A percentile compares a stretch with the other conserved stretches of the same genome.
These are phyloP conservation scores for Cordilura impudica DNA, from an alignment of 2,888 invertebrate genomes.

Conservation along the genomic window DNA sequence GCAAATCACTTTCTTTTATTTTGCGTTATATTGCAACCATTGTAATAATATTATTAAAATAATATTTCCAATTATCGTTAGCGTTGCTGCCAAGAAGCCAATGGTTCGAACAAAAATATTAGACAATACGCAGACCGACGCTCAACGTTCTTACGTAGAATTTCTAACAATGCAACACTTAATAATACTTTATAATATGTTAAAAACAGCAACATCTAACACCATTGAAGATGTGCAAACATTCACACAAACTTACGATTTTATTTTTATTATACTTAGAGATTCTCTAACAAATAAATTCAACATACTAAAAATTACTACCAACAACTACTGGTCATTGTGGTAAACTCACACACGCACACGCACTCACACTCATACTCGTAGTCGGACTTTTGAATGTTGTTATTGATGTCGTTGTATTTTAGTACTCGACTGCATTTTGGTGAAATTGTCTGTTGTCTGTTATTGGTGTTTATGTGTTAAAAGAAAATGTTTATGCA, in stretches of 20 bases:
- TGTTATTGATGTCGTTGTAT: constrained; percentile 5
- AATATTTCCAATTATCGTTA: constrained; percentile 30
- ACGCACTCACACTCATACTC: not conserved
- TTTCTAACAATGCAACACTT: constrained; percentile 33
- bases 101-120: constrained; percentile 54
- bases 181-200: constrained; percentile 41
- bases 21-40: too few relatives aligned
- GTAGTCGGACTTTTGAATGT: not conserved
- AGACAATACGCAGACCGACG: constrained; percentile 34
- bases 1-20: not conserved
- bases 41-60: constrained; percentile 1
- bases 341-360: constrained; percentile 4
- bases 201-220: constrained; percentile 41
- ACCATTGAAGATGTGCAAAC: constrained; percentile 24
- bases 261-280: not conserved
- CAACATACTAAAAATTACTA: constrained; percentile 28
- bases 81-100: constrained; percentile 34
- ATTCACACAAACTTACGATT: not conserved
- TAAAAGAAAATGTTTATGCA: not conserved
- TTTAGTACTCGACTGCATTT: constrained; percentile 30
- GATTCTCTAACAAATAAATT: constrained; percentile 16
- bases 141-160: not conserved
- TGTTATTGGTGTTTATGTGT: constrained; percentile 38
- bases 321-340: constrained; percentile 30
- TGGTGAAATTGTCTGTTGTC: constrained; percentile 44